phyloP scores from a whole-genome alignment of 2,797 vertebrate species.

The Syndactyla subalaris region DNA sequence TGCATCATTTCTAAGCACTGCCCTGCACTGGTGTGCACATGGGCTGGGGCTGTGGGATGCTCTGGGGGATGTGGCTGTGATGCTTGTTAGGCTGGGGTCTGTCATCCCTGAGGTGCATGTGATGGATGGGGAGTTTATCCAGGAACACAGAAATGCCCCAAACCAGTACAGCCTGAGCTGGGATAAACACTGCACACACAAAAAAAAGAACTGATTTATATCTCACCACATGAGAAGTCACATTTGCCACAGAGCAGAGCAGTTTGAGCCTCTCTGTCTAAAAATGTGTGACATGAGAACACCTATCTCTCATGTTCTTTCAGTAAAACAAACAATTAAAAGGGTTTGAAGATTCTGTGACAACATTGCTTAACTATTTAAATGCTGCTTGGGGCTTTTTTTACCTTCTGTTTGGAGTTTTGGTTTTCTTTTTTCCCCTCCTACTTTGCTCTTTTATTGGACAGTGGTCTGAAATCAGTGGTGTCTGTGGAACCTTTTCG shows the following conservation, averaged over 20 bases:
- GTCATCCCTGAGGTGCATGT: rapidly evolving
- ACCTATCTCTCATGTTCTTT: background rate
- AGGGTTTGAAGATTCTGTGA: background rate
- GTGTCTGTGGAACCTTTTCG: background rate
- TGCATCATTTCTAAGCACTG: background rate
- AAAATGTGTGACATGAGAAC: background rate
- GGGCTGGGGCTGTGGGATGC: background rate
- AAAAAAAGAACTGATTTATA: background rate
- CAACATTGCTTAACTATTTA: background rate
- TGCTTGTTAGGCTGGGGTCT: background rate
- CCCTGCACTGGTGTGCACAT: background rate
- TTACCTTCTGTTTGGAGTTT: background rate
- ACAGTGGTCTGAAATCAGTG: background rate
- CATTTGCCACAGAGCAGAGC: background rate
- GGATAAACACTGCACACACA: background rate
- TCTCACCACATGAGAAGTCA: background rate
- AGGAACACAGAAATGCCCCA: background rate
- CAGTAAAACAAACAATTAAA: background rate
- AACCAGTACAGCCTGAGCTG: no score
- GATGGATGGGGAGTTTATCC: rapidly evolving
- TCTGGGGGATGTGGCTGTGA: background rate
- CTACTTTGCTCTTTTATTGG: background rate
- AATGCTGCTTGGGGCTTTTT: background rate
- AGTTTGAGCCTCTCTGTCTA: background rate
- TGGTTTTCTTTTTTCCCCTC: no score